Evolutionary conservation across 2,797 vertebrate genomes (phyloP), one percentile per base, ranked within the genome.

Genomic region (Gouania willdenowi): DNA sequence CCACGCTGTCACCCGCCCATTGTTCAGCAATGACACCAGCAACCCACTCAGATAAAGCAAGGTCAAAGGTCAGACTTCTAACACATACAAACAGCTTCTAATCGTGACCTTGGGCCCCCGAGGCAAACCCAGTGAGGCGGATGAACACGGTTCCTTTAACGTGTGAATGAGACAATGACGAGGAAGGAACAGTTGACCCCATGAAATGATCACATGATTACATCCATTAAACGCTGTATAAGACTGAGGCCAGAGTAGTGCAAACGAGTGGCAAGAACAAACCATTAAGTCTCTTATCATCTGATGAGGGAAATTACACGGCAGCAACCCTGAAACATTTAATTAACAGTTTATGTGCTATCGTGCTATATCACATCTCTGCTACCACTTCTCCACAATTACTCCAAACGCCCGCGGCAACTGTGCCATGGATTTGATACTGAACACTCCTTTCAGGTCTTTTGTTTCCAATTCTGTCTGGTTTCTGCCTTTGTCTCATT

Each of bases 241-340:
- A 58, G 66, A 70, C 75, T 28, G 34, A 66, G 60, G 66, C 66
- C 61, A 57, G 44, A 73, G 48, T 53, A 45, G 52, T 57, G 57
- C 32, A 14, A 65, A 62, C 36, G 56, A 48, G 37, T 16, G 31
- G 26, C 5, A 16, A 65, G 69, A 78, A 67, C 58, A 74, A 71
- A 71, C 61, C 62, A 63, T 68, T 63, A 62, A 80, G 64, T 74
- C 70, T 8, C 65, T 81, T 77, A 81, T 79, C 77, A 67, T 66
- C 62, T 9, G 65, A 81, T 72, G 66, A 67, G 71, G 57, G 33
- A 81, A 77, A 82, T 82, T 67, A 79, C 77, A 77, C 25, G 39
- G 71, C 76, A 67, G 58, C 66, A 66, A 71, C 62, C 60, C 69
- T 71, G 75, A 75, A 76, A 75, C 74, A 77, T 81, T 83, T 79